These are phyloP conservation scores for Barbus barbus DNA, from an alignment of 2,113 vertebrate species.

Conservation along the genomic window DNA sequence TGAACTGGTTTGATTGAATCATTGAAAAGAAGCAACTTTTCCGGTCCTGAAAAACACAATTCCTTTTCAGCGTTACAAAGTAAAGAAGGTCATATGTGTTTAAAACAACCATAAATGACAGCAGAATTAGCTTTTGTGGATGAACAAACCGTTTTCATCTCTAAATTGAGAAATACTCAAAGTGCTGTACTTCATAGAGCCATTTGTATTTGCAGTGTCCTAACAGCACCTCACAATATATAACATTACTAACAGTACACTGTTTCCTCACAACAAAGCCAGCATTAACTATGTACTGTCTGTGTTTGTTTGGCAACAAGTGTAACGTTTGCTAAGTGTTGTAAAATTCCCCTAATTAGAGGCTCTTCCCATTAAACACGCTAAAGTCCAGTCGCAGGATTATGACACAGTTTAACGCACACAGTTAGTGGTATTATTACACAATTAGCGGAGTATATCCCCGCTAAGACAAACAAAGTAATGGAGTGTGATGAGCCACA, in stretches of 20 bases:
- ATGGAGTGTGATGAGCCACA: not conserved
- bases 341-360: conserved; percentile 52
- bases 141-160: not conserved
- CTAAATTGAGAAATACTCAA: not conserved
- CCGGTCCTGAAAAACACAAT: not conserved
- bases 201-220: not conserved
- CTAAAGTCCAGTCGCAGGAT: conserved; percentile 56
- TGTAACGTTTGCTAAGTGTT: conserved; percentile 55
- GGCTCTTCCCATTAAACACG: conserved; percentile 77
- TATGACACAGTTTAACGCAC: conserved; percentile 57
- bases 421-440: conserved; percentile 55
- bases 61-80: not conserved
- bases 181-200: not conserved
- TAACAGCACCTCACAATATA: conserved; percentile 23
- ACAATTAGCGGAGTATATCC: conserved; percentile 58
- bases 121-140: not conserved
- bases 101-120: not conserved
- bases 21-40: not conserved
- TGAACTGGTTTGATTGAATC: not conserved
- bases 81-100: not conserved
- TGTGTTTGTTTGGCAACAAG: conserved; percentile 62
- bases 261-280: conserved; percentile 54
- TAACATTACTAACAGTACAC: conserved; percentile 17
- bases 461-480: conserved; percentile 16
- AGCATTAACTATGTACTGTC: conserved; percentile 61